phyloP scores from a whole-genome alignment of 2,888 invertebrate species.

The Prosopocoilus inquinatus region DNA sequence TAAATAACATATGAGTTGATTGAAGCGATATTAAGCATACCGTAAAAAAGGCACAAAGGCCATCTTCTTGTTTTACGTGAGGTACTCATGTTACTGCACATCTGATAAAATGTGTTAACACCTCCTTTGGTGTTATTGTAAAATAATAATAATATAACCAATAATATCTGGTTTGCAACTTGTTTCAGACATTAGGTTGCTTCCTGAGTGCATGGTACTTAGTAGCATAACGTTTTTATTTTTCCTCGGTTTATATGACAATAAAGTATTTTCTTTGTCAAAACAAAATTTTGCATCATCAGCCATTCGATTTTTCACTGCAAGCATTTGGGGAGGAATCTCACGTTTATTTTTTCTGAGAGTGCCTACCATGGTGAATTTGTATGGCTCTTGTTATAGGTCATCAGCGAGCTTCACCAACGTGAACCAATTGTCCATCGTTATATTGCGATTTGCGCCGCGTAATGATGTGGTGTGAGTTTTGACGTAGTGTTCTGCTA shows the following conservation, averaged over 20 bases:
- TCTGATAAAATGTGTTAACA: not conserved
- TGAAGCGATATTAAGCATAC: not conserved
- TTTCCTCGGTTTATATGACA: not conserved
- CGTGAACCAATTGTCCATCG: conserved; percentile 1
- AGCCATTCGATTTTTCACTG: not conserved
- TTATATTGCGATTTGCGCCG: not conserved
- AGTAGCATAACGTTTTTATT: not conserved
- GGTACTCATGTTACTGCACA: not conserved
- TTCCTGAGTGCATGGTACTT: not conserved
- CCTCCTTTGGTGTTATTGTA: not conserved
- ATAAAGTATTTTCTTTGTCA: not conserved
- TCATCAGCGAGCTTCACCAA: not conserved
- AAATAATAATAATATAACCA: no score
- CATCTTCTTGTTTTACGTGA: not conserved
- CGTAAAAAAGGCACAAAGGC: not conserved
- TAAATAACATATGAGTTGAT: not conserved
- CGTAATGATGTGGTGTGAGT: not conserved
- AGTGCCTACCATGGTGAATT: not conserved
- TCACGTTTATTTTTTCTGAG: not conserved
- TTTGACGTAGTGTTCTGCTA: not conserved
- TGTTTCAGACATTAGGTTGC: not conserved
- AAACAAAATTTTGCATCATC: not conserved
- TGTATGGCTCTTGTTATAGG: not conserved
- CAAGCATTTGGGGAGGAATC: not conserved
- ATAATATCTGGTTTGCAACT: not conserved